Conservation (phyloP, 2,113 vertebrate species). For the Leuciscus idus region DNA sequence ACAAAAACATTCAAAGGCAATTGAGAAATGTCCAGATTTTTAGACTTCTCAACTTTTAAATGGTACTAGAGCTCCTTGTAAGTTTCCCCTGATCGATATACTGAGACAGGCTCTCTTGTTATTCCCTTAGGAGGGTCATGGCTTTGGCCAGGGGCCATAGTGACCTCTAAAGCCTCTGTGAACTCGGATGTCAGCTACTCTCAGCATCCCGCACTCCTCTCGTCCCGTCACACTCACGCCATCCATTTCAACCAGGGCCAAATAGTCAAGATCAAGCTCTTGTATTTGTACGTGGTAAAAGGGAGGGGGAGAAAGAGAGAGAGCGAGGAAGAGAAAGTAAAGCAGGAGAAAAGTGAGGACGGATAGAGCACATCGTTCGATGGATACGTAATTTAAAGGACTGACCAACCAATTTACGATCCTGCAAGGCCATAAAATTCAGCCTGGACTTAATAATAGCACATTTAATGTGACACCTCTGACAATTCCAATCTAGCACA, state of each 20-base stretch:
- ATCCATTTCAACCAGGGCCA: slow-evolving; percentile 36
- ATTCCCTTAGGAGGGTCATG: slow-evolving; percentile 5
- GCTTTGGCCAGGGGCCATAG: neutral
- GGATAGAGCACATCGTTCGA: slow-evolving; percentile 71
- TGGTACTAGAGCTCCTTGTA: slow-evolving; percentile 1
- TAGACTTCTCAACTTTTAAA: neutral
- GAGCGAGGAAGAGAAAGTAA: neutral
- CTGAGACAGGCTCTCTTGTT: slow-evolving; percentile 26
- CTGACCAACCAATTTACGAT: slow-evolving; percentile 88
- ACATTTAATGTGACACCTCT: slow-evolving; percentile 89
- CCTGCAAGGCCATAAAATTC: slow-evolving; percentile 84
- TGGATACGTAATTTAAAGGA: slow-evolving; percentile 83
- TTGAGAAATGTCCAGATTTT: neutral
- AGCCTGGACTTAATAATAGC: slow-evolving; percentile 87
- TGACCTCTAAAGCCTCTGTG: neutral
- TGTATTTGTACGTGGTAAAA: neutral
- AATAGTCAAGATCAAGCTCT: slow-evolving; percentile 13
- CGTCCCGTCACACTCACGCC: slow-evolving; percentile 1
- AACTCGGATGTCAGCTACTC: neutral
- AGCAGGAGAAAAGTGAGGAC: slow-evolving; percentile 73
- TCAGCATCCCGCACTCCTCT: neutral
- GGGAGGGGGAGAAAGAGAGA: neutral
- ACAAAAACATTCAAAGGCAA: neutral
- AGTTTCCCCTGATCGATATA: slow-evolving; percentile 14
- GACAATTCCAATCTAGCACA: slow-evolving; percentile 89